Conservation (phyloP, 1,140 invertebrate species). For the Neodiprion pinetum region DNA sequence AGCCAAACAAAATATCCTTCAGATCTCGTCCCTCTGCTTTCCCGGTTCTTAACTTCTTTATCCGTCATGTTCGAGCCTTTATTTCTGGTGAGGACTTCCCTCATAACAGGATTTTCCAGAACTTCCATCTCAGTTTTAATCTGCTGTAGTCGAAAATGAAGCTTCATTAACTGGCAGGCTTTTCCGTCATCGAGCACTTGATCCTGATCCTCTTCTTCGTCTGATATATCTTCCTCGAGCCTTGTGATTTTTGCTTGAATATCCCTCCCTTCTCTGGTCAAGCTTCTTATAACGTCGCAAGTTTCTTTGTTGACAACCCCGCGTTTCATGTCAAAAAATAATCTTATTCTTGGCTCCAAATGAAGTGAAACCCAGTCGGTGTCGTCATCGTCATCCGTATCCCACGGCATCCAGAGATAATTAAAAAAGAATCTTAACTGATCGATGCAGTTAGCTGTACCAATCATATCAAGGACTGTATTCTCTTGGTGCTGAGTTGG, state of each 20-base stretch:
- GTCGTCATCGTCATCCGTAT: slow-evolving; percentile 66
- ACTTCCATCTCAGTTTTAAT: slow-evolving; percentile 70
- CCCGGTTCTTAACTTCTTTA: slow-evolving; percentile 34
- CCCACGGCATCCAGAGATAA: slow-evolving; percentile 71
- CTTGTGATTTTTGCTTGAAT: slow-evolving; percentile 61
- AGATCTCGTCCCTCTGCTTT: slow-evolving; percentile 33
- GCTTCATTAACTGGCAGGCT: slow-evolving; percentile 61
- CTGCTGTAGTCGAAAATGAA: slow-evolving; percentile 66
- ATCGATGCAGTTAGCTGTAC: slow-evolving; percentile 53
- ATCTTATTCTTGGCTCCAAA: slow-evolving; percentile 63
- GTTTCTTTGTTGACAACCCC: slow-evolving; percentile 58
- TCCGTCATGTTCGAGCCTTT: slow-evolving; percentile 40
- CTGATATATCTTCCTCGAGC: slow-evolving; percentile 60
- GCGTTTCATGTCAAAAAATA: slow-evolving; percentile 68
- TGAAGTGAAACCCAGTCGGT: slow-evolving; percentile 64
- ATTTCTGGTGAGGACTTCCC: slow-evolving; percentile 57
- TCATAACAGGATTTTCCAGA: slow-evolving; percentile 66
- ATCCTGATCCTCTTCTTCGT: slow-evolving; percentile 47
- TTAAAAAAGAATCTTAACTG: slow-evolving; percentile 66
- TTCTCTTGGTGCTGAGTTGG: slow-evolving; percentile 66
- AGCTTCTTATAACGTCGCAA: slow-evolving; percentile 62
- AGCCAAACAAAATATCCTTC: slow-evolving; percentile 63
- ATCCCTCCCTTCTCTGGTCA: slow-evolving; percentile 64
- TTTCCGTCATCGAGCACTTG: slow-evolving; percentile 47
- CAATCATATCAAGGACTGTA: slow-evolving; percentile 60